Evolutionary conservation across 1,140 invertebrate species (phyloP).

Genomic region (Drosophila suzukii): DNA sequence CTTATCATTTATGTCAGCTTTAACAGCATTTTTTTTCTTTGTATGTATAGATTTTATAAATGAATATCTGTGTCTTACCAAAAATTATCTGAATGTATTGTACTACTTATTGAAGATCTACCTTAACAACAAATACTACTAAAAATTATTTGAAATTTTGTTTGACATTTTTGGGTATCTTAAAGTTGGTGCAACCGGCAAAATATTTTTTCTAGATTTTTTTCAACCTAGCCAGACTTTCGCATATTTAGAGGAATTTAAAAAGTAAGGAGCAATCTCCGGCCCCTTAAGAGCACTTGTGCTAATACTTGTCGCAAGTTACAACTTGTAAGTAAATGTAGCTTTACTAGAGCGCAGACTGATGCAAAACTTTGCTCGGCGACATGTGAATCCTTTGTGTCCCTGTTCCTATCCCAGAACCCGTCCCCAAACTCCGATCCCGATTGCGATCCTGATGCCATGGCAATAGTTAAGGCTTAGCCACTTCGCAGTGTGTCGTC

Average conservation of each 20-base stretch:
- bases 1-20: no score
- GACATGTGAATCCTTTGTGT: slow-evolving; percentile 54
- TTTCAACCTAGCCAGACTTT: not conserved
- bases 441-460: slow-evolving; percentile 4
- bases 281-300: slow-evolving; percentile 28
- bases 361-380: slow-evolving; percentile 45
- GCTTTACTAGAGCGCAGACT: slow-evolving; percentile 30
- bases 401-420: not conserved
- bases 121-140: no score
- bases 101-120: no score
- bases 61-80: no score
- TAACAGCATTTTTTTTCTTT: no score
- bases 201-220: no score
- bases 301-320: slow-evolving; percentile 32
- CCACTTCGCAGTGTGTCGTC: slow-evolving; percentile 29
- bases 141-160: no score
- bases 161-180: not conserved
- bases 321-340: slow-evolving; percentile 35
- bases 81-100: no score
- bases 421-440: not conserved
- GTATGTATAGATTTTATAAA: no score
- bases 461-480: slow-evolving; percentile 46
- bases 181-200: no score
- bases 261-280: slow-evolving; percentile 3
- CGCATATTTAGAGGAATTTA: slow-evolving; percentile 7